A percentile compares a stretch with the other conserved stretches of the same genome.
These are phyloP conservation scores for Sylvilagus bachmani DNA, from an alignment of 2,113 vertebrate species.

Conservation along the genomic window DNA sequence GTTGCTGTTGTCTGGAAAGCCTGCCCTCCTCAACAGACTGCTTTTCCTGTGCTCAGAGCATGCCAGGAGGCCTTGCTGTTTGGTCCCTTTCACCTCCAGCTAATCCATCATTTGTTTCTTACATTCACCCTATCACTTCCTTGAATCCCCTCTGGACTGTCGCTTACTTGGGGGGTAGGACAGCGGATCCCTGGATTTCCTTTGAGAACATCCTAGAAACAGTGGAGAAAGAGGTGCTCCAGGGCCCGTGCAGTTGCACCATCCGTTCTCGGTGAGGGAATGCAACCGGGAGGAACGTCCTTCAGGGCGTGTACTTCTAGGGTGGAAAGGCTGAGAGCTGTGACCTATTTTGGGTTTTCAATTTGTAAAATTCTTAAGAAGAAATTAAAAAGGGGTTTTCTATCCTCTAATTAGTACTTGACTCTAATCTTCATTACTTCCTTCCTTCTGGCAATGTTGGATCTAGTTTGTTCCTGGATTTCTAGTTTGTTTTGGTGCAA, in stretches of 20 bases:
- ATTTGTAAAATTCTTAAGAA: slow-evolving; percentile 36
- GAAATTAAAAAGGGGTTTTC: not conserved
- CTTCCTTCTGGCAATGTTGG: not conserved
- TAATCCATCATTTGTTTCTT: not conserved
- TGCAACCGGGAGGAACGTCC: not conserved
- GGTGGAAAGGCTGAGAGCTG: not conserved
- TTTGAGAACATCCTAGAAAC: not conserved
- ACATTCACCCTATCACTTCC: not conserved
- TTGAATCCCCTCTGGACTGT: not conserved
- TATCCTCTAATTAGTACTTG: not conserved
- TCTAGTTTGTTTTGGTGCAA: not conserved
- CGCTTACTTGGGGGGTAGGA: not conserved
- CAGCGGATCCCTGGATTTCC: not conserved
- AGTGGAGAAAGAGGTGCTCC: not conserved
- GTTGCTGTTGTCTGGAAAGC: not conserved
- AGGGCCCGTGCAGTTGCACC: not conserved
- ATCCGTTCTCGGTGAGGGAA: not conserved
- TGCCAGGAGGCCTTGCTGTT: not conserved
- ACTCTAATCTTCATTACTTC: not conserved
- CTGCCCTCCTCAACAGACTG: not conserved
- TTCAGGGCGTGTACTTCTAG: not conserved
- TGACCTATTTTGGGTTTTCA: not conserved
- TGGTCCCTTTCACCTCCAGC: not conserved
- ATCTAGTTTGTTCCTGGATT: not conserved
- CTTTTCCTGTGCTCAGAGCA: not conserved